These are phyloP conservation scores for Noturus placidus DNA, from an alignment of 2,113 vertebrate genomes.

Conservation along the genomic window DNA sequence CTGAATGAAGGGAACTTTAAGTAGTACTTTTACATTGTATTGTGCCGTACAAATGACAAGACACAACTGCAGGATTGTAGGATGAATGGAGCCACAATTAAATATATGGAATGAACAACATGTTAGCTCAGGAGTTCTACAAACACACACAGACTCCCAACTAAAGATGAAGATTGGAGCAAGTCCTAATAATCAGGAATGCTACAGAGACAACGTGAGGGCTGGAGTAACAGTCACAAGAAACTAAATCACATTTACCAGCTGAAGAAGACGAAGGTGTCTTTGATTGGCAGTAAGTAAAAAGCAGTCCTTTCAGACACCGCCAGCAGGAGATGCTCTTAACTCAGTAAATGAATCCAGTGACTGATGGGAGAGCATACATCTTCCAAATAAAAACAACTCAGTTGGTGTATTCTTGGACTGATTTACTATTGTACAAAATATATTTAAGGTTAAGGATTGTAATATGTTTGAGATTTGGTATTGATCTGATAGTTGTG, in stretches of 20 bases:
- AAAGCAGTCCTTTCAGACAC: constrained; percentile 24
- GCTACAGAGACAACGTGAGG: not conserved
- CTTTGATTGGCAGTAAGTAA: not conserved
- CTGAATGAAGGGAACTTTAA: not conserved
- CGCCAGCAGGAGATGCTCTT: constrained; percentile 64
- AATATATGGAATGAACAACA: not conserved
- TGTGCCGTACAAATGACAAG: not conserved
- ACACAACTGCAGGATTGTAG: not conserved
- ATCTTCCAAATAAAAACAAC: too few relatives aligned
- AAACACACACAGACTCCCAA: not conserved
- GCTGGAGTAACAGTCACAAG: not conserved
- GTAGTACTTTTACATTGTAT: not conserved
- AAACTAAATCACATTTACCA: too few relatives aligned
- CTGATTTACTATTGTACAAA: not conserved
- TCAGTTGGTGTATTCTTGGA: not conserved
- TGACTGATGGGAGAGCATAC: not conserved
- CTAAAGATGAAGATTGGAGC: not conserved
- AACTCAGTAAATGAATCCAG: not conserved
- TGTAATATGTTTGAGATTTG: not conserved
- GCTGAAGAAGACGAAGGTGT: not conserved
- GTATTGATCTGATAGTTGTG: not conserved
- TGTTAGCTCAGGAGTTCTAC: not conserved
- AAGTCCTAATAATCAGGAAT: not conserved
- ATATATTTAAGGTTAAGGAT: not conserved
- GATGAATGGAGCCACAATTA: not conserved